phyloP scores from a whole-genome alignment of 1,140 invertebrate genomes.

The Neodiprion lecontei region DNA sequence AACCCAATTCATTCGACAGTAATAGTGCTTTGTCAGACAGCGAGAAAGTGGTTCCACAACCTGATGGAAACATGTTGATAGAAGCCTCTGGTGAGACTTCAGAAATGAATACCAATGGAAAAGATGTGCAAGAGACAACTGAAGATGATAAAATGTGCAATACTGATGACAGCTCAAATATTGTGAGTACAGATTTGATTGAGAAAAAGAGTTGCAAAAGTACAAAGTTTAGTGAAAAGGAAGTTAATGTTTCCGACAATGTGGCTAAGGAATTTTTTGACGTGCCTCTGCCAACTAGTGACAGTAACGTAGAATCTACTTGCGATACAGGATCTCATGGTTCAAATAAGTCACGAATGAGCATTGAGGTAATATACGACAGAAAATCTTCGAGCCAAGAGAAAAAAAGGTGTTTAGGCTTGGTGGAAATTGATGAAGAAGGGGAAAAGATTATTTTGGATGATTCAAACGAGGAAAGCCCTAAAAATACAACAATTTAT shows the following conservation, averaged over 20 bases:
- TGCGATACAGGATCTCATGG: neutral
- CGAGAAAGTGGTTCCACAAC: slow-evolving; percentile 9
- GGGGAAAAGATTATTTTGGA: slow-evolving; percentile 44
- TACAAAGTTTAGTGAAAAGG: neutral
- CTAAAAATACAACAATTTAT: slow-evolving; percentile 29
- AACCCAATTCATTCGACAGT: neutral
- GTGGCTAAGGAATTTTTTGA: neutral
- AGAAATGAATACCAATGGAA: no score
- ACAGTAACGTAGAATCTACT: neutral
- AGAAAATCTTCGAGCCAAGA: slow-evolving; percentile 29
- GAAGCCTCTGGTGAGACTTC: no score
- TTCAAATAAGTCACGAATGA: slow-evolving; percentile 35
- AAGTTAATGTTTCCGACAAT: neutral
- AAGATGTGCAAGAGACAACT: no score
- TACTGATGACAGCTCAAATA: neutral
- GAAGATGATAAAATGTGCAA: neutral
- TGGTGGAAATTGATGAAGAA: slow-evolving; percentile 51
- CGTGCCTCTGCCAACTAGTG: slow-evolving; percentile 13
- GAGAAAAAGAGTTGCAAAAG: no score
- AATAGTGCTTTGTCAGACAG: neutral
- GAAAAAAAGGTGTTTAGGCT: slow-evolving; percentile 34
- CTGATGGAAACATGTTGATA: neutral
- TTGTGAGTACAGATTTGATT: no score
- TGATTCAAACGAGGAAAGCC: slow-evolving; percentile 37
- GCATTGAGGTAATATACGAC: slow-evolving; percentile 51